Evolutionary conservation across 1,140 invertebrate species (phyloP).

Genomic region (Psilanteris sp.): DNA sequence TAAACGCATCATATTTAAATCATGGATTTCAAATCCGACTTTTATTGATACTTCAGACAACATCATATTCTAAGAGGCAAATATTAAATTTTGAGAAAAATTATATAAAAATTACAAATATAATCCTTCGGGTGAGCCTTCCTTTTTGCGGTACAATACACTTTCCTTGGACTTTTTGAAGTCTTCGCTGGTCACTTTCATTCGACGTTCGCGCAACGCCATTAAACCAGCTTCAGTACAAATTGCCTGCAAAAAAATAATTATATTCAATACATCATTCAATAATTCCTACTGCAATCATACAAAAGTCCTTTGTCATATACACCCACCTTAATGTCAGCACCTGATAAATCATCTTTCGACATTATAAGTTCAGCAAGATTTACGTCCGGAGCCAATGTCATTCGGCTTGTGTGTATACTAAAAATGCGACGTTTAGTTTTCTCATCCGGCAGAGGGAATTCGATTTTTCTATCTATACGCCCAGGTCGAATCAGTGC

Average conservation of each 20-base stretch:
- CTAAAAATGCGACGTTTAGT: constrained; percentile 98
- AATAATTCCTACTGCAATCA: no score
- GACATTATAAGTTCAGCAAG: constrained; percentile 99
- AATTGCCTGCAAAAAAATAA: constrained; percentile 88
- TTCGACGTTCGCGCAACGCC: constrained; percentile 97
- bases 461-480: constrained; percentile 99
- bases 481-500: constrained; percentile 98
- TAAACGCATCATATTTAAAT: no score
- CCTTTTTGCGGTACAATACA: constrained; percentile 99
- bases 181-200: constrained; percentile 99
- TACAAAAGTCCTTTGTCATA: no score
- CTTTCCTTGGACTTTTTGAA: constrained; percentile 99
- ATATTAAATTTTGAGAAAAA: constrained; percentile 29
- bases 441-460: constrained; percentile 99
- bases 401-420: constrained; percentile 99
- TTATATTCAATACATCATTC: neutral
- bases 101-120: constrained; percentile 88
- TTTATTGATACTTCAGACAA: constrained; percentile 28
- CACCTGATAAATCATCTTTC: constrained; percentile 99
- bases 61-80: constrained; percentile 17
- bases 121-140: constrained; percentile 98
- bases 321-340: constrained; percentile 92
- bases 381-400: constrained; percentile 97
- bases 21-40: constrained; percentile 25
- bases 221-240: constrained; percentile 99